Evolutionary conservation across 2,113 vertebrate species (phyloP).

Genomic region (Morone saxatilis): DNA sequence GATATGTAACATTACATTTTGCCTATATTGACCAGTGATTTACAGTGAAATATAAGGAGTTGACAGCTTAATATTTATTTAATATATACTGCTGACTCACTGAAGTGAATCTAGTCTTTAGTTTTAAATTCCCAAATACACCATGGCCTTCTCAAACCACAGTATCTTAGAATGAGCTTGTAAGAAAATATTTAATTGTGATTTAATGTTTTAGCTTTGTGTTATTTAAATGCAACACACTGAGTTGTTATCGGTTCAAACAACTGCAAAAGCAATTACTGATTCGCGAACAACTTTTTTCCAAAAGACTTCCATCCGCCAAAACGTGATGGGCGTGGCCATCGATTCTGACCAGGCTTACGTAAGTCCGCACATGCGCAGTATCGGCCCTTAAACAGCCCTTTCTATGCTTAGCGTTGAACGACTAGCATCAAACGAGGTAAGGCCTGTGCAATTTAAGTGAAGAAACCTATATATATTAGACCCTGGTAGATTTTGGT

Average conservation of each 20-base stretch:
- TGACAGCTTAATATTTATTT: background rate
- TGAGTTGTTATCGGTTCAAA: background rate
- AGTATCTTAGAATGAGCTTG: too few species aligned
- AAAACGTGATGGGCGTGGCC: constrained; percentile 32
- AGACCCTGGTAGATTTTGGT: accelerated
- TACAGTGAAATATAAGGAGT: background rate
- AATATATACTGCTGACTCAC: background rate
- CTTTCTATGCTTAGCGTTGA: constrained; percentile 82
- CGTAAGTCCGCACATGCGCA: constrained; percentile 81
- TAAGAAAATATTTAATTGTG: background rate
- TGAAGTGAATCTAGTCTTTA: accelerated
- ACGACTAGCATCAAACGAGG: constrained; percentile 82
- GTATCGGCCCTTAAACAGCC: constrained; percentile 22
- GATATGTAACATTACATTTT: background rate
- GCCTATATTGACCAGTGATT: background rate
- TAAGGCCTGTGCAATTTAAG: constrained; percentile 67
- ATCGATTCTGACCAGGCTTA: background rate
- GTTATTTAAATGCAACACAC: background rate
- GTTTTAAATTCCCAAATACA: background rate
- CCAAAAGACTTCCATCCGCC: too few species aligned
- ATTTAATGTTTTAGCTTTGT: background rate
- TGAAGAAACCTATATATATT: accelerated
- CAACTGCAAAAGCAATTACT: background rate
- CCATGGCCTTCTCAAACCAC: too few species aligned
- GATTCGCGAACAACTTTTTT: background rate